phyloP scores from a whole-genome alignment of 2,113 vertebrate genomes.

The Anoura caudifer region DNA sequence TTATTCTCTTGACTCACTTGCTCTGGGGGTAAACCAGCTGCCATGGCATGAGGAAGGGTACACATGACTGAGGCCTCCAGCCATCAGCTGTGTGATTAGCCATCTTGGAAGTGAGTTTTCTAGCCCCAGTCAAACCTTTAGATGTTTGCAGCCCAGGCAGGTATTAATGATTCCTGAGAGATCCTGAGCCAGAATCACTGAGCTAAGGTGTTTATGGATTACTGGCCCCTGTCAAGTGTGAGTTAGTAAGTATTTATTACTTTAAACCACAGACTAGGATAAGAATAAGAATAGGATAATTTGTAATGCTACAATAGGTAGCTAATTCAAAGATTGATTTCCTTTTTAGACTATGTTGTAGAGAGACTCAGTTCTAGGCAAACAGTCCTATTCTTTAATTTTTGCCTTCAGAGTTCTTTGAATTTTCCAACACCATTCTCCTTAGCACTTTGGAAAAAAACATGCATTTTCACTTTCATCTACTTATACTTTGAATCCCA shows the following conservation, averaged over 20 bases:
- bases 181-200: not conserved
- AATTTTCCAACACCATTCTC: not conserved
- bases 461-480: not conserved
- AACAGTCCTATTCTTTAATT: not conserved
- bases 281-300: too few relatives aligned
- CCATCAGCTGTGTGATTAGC: not conserved
- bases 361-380: not conserved
- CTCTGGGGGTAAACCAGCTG: not conserved
- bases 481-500: not conserved
- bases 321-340: not conserved
- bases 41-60: not conserved
- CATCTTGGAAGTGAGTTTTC: not conserved
- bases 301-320: not conserved
- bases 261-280: not conserved
- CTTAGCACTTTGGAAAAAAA: not conserved
- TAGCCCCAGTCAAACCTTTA: not conserved
- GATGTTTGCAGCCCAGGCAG: not conserved
- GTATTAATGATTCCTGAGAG: not conserved
- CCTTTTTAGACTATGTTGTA: not conserved
- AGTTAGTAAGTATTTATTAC: not conserved
- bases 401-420: not conserved
- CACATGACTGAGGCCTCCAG: not conserved
- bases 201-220: not conserved
- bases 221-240: not conserved
- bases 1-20: not conserved